phyloP scores from a whole-genome alignment of 1,140 invertebrate species.

The Eupeodes corollae region DNA sequence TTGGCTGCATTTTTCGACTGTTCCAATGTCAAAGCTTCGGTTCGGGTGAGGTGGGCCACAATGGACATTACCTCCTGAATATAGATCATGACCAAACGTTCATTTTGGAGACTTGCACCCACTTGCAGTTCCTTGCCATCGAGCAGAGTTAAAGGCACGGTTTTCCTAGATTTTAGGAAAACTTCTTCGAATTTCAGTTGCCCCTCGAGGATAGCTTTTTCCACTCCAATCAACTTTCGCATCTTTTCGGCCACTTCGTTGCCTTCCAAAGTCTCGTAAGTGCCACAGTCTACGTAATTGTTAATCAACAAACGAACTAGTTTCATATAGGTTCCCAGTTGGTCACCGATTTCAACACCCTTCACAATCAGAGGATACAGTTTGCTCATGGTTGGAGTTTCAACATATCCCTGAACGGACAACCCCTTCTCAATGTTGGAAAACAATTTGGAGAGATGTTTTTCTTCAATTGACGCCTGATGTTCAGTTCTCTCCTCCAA shows the following conservation, averaged over 20 bases:
- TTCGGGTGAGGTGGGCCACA: slow-evolving; percentile 12
- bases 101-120: slow-evolving; percentile 14
- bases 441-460: slow-evolving; percentile 24
- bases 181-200: slow-evolving; percentile 11
- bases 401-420: slow-evolving; percentile 30
- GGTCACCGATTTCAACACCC: slow-evolving; percentile 17
- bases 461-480: slow-evolving; percentile 6
- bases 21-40: slow-evolving; percentile 8
- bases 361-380: slow-evolving; percentile 24
- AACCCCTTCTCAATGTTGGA: slow-evolving; percentile 27
- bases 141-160: slow-evolving; percentile 17
- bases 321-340: slow-evolving; percentile 26
- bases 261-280: too few relatives aligned
- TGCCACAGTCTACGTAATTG: slow-evolving; percentile 13
- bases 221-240: slow-evolving; percentile 9
- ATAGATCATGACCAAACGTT: slow-evolving; percentile 23
- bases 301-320: slow-evolving; percentile 24
- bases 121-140: slow-evolving; percentile 14
- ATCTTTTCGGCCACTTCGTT: slow-evolving; percentile 1
- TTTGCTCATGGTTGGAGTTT: slow-evolving; percentile 24
- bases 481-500: slow-evolving; percentile 7
- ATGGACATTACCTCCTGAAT: slow-evolving; percentile 23
- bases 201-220: slow-evolving; percentile 9
- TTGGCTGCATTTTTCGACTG: slow-evolving; percentile 15
- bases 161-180: slow-evolving; percentile 4